Percentiles rank a stretch among this genome's conserved stretches.
Evolutionary conservation across 2,797 vertebrate genomes (phyloP).

Genomic region (Pseudochromis fuscus): DNA sequence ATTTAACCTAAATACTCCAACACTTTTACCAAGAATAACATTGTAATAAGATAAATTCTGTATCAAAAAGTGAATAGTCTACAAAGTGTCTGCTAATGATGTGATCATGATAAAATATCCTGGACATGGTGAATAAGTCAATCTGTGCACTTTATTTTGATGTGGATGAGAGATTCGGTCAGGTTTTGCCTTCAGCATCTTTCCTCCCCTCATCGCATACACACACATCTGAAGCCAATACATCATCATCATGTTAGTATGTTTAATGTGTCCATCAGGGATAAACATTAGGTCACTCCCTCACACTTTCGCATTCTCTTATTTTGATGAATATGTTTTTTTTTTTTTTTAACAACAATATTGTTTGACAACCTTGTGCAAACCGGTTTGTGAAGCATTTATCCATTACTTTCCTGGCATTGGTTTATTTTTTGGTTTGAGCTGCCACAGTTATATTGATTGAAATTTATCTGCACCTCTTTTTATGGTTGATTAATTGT

Average conservation of each 20-base stretch:
- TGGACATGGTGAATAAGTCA: conserved; percentile 12
- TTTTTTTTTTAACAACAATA: not conserved
- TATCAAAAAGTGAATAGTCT: conserved; percentile 20
- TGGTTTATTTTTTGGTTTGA: no score
- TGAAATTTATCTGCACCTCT: no score
- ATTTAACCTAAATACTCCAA: not conserved
- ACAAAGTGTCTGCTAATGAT: conserved; percentile 15
- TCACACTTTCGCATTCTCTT: not conserved
- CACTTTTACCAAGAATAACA: not conserved
- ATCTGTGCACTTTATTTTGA: conserved; percentile 20
- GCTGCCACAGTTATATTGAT: no score
- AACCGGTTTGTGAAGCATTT: conserved; percentile 1
- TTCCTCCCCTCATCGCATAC: not conserved
- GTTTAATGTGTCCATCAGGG: conserved; percentile 27
- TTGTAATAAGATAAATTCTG: not conserved
- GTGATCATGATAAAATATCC: conserved; percentile 15
- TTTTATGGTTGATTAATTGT: no score
- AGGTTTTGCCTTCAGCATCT: conserved; percentile 13
- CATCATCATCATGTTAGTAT: not conserved
- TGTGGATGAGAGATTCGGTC: conserved; percentile 34
- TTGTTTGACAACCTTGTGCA: conserved; percentile 21
- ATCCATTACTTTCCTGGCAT: not conserved
- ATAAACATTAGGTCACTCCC: conserved; percentile 30
- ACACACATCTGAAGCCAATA: conserved; percentile 3
- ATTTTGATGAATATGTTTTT: not conserved